phyloP scores from a whole-genome alignment of 1,140 invertebrate species.

The Rhopalosiphum maidis region DNA sequence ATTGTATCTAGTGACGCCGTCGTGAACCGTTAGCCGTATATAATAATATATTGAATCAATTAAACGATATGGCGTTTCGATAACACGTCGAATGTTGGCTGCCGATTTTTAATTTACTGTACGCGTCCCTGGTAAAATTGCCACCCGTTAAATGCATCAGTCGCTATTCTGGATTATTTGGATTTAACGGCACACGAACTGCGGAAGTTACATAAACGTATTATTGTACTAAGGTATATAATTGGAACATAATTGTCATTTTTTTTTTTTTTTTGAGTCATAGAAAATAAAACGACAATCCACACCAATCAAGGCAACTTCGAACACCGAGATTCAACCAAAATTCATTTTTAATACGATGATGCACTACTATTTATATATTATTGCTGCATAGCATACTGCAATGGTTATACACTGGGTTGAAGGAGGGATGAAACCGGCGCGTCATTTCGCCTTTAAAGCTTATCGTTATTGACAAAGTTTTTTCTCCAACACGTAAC shows the following conservation, averaged over 20 bases:
- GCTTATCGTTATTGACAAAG: constrained; percentile 58
- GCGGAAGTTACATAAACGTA: neutral
- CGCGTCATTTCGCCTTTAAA: neutral
- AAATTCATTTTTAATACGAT: constrained; percentile 48
- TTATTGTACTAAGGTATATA: too few relatives aligned
- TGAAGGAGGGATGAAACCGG: neutral
- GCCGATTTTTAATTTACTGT: neutral
- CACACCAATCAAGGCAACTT: neutral
- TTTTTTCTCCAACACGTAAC: constrained; percentile 44
- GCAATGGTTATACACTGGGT: neutral
- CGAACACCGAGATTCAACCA: constrained; percentile 21
- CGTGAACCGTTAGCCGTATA: neutral
- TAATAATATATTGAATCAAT: neutral
- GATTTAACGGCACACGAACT: neutral
- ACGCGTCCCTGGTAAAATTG: neutral
- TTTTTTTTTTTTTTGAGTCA: neutral
- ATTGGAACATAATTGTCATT: neutral
- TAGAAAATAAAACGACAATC: neutral
- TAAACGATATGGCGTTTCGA: neutral
- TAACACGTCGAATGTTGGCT: neutral
- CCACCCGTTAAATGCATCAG: neutral
- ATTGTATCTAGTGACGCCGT: neutral
- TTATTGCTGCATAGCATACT: neutral
- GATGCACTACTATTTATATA: neutral
- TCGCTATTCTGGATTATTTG: neutral